phyloP scores from a whole-genome alignment of 2,888 invertebrate genomes.

The Synergus umbraculus region DNA sequence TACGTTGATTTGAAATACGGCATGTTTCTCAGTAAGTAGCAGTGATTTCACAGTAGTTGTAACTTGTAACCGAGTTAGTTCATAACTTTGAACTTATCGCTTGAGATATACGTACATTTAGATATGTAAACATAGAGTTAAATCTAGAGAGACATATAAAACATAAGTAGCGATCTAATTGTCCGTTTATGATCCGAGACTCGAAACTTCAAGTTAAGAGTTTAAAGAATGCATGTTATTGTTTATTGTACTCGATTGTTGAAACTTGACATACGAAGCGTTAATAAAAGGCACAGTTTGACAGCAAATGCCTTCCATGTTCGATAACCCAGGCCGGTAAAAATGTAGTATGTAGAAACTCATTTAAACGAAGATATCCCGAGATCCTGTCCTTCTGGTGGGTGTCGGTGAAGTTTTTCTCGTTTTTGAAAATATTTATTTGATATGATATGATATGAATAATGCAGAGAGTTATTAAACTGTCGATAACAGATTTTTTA shows the following conservation, averaged over 20 bases:
- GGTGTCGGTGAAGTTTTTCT: conserved; percentile 35
- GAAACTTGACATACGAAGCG: conserved; percentile 19
- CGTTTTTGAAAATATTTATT: neutral
- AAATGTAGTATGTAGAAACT: conserved; percentile 58
- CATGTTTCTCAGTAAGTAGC: conserved; percentile 38
- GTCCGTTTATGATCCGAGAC: conserved; percentile 1
- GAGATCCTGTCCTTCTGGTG: conserved; percentile 51
- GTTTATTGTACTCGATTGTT: conserved; percentile 11
- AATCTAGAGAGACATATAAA: conserved; percentile 15
- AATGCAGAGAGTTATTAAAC: no score
- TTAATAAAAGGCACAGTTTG: conserved; percentile 51
- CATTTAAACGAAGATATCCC: conserved; percentile 59
- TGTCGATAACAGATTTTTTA: no score
- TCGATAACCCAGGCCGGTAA: conserved; percentile 58
- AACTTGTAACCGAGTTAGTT: conserved; percentile 9
- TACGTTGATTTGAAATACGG: conserved; percentile 21
- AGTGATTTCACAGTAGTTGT: conserved; percentile 34
- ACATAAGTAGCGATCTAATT: conserved; percentile 16
- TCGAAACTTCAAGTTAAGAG: neutral
- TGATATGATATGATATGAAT: neutral
- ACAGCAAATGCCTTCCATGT: conserved; percentile 46
- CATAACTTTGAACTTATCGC: conserved; percentile 42
- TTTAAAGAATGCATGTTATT: conserved; percentile 24
- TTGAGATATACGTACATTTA: conserved; percentile 14
- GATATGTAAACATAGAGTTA: conserved; percentile 31